These are phyloP conservation scores for Deilephila elpenor DNA, from an alignment of 2,888 invertebrate species.

Conservation along the genomic window DNA sequence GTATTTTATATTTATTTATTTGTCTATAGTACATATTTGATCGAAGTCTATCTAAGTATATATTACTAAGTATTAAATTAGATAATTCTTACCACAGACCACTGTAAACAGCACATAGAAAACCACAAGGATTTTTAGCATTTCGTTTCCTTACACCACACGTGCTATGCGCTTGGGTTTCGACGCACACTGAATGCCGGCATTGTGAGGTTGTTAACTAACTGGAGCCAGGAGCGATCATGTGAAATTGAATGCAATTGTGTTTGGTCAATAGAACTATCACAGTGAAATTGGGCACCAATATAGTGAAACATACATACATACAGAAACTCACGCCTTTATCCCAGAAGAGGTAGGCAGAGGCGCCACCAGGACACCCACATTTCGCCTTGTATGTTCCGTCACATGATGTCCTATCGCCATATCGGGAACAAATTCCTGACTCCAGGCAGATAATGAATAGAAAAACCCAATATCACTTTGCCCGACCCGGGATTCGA, in stretches of 20 bases:
- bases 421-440: no score
- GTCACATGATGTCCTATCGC: no score
- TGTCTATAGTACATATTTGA: no score
- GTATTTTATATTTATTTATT: no score
- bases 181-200: constrained; percentile 9
- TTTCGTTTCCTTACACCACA: constrained; percentile 27
- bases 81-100: background rate
- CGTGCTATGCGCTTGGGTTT: constrained; percentile 1
- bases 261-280: background rate
- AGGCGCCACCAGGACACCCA: no score
- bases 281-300: background rate
- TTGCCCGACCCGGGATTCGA: no score
- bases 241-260: background rate
- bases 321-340: no score
- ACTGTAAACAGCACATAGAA: constrained; percentile 4
- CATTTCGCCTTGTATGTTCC: no score
- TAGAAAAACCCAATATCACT: no score
- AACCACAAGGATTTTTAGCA: constrained; percentile 8
- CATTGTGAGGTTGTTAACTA: constrained; percentile 16
- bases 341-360: no score
- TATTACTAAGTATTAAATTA: background rate
- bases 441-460: no score
- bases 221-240: background rate
- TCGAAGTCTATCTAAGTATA: no score
- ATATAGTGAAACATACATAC: background rate